Evolutionary conservation across 2,888 invertebrate species (phyloP), one percentile per base, ranked within the genome.

Genomic region (Ptilodon capucinus): DNA sequence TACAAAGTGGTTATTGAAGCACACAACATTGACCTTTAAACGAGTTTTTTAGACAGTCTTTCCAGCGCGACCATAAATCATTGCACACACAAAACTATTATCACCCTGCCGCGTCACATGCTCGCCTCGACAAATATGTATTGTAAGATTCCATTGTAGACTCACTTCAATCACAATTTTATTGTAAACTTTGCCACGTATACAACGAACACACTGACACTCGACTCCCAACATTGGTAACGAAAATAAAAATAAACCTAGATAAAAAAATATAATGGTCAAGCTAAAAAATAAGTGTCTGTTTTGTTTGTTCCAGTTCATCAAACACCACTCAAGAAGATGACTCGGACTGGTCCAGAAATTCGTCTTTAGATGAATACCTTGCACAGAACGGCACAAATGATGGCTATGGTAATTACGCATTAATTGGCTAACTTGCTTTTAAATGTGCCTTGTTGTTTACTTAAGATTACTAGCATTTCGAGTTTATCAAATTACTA

Each of bases 341-440:
- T 48, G 89, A 90, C 40, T 60, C 88, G 14, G 88, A 88, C 47
- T 91, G 89, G 90, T 39, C 81, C n/a, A 74, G 75, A 53, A 89
- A 84, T 54, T 40, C 74, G 14, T 64, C 84, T 0, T 73, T 86
- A 19, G 78, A 84, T 32, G 81, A 84, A 46, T 87, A 80, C 50
- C 66, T 79, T 5, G 64, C 68, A 42, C 76, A 76, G 41, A 88
- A 85, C 73, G 71, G 62, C 44, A 81, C 78, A 1, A 79, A 77
- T 57, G 83, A 82, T 23, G 79, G 81, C n/a, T 75, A 73, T 43
- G 86, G 89, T 88, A 72, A 46, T 79, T 66, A 41, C n/a, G n/a
- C n/a, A n/a, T n/a, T n/a, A n/a, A n/a, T n/a, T n/a, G n/a, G n/a
- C n/a, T n/a, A n/a, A n/a, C n/a, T n/a, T n/a, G n/a, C n/a, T n/a